A percentile compares a stretch with the other conserved stretches of the same genome.
Evolutionary conservation across 2,888 invertebrate genomes (phyloP).

Genomic region (Dryococelus australis): DNA sequence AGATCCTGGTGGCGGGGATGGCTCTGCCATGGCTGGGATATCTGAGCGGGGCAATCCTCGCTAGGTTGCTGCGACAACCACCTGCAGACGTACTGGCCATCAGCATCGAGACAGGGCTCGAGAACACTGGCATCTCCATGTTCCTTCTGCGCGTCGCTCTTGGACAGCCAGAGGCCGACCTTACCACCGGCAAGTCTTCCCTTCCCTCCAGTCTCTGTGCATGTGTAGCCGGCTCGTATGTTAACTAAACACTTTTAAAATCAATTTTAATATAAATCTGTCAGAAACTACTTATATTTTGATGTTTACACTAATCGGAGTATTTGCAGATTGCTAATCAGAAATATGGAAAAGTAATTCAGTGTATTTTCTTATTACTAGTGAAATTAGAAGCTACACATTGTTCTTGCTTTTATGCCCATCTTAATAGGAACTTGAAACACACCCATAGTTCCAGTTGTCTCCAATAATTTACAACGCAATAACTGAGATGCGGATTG

Average conservation of each 20-base stretch:
- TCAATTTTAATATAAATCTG: too few species aligned
- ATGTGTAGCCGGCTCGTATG: not conserved
- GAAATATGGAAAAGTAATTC: too few species aligned
- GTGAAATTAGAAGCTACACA: too few species aligned
- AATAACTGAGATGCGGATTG: too few species aligned
- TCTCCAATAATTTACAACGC: too few species aligned
- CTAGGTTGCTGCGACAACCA: conserved; percentile 66
- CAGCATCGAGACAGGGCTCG: conserved; percentile 90
- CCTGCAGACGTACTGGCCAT: conserved; percentile 81
- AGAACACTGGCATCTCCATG: conserved; percentile 93
- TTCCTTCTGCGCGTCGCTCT: conserved; percentile 84
- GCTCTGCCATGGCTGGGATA: conserved; percentile 86
- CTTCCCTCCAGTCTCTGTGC: conserved; percentile 7
- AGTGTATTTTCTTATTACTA: too few species aligned
- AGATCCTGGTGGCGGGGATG: conserved; percentile 83
- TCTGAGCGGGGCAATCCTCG: conserved; percentile 69
- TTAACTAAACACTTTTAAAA: too few species aligned
- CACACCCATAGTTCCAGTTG: too few species aligned
- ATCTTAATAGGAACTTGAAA: too few species aligned
- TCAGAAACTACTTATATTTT: not conserved
- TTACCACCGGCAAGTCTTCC: conserved; percentile 74
- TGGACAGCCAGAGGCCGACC: conserved; percentile 84
- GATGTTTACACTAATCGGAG: too few species aligned
- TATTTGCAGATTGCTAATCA: too few species aligned
- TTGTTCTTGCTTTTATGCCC: too few species aligned